Evolutionary conservation across 1,140 invertebrate genomes (phyloP).

Genomic region (Paracyclopina nana): DNA sequence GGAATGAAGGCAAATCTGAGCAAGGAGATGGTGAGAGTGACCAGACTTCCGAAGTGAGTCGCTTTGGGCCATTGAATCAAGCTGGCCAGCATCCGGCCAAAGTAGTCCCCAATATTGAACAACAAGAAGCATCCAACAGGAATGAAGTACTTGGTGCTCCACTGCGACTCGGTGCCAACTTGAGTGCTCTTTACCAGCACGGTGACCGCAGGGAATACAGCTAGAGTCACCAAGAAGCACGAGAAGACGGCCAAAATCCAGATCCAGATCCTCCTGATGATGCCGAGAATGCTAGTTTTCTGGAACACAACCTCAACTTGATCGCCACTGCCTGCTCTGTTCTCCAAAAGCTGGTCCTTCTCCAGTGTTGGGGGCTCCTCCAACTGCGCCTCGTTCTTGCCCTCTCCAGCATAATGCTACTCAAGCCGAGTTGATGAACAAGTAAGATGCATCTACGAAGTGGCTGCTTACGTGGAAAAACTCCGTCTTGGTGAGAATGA

Average conservation of each 20-base stretch:
- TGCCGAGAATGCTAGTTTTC: neutral
- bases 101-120: slow-evolving; percentile 67
- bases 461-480: neutral
- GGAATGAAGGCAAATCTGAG: slow-evolving; percentile 8
- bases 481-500: neutral
- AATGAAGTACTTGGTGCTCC: slow-evolving; percentile 41
- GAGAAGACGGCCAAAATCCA: neutral
- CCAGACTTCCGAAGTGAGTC: neutral
- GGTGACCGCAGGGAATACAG: neutral
- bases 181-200: neutral
- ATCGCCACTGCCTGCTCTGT: neutral
- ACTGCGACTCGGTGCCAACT: neutral
- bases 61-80: slow-evolving; percentile 6
- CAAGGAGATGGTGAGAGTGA: neutral
- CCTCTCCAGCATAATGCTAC: neutral
- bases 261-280: neutral
- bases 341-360: neutral
- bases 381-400: neutral
- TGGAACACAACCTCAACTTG: too few species aligned
- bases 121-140: slow-evolving; percentile 71
- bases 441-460: neutral
- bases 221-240: neutral
- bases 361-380: neutral
- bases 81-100: slow-evolving; percentile 41
- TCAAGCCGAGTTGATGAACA: neutral